Conservation (phyloP, 2,113 vertebrate genomes). For the Chascanopsetta lugubris region DNA sequence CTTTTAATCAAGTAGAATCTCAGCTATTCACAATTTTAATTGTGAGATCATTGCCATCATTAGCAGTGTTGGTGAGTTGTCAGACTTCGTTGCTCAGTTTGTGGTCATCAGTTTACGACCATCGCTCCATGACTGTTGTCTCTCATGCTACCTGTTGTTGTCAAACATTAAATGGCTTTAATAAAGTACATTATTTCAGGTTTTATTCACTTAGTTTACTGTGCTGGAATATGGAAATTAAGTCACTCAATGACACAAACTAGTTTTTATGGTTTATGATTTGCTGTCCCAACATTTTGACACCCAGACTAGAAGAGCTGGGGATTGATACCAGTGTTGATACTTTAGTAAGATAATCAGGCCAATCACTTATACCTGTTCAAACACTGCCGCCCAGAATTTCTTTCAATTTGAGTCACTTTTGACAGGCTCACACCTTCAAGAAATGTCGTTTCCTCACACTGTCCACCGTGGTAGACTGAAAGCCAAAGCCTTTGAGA, state of each 20-base stretch:
- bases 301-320: no score
- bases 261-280: neutral
- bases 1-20: conserved; percentile 51
- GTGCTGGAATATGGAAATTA: neutral
- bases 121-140: conserved; percentile 76
- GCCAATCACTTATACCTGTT: no score
- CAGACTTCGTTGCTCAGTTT: conserved; percentile 74
- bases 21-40: conserved; percentile 77
- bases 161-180: conserved; percentile 79
- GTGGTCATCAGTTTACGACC: conserved; percentile 58
- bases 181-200: conserved; percentile 44
- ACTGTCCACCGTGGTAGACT: no score
- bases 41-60: conserved; percentile 78
- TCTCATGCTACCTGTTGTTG: conserved; percentile 90
- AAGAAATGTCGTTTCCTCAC: no score
- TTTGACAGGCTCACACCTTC: no score
- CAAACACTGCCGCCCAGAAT: no score
- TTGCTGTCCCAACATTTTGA: no score
- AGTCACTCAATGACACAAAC: neutral
- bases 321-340: no score
- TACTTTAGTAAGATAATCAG: no score
- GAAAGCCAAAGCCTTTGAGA: no score
- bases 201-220: conserved; percentile 24
- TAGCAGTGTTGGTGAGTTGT: conserved; percentile 43
- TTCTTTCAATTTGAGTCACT: no score